Evolutionary conservation across 2,113 vertebrate species (phyloP).

Genomic region (Dasyprocta punctata): DNA sequence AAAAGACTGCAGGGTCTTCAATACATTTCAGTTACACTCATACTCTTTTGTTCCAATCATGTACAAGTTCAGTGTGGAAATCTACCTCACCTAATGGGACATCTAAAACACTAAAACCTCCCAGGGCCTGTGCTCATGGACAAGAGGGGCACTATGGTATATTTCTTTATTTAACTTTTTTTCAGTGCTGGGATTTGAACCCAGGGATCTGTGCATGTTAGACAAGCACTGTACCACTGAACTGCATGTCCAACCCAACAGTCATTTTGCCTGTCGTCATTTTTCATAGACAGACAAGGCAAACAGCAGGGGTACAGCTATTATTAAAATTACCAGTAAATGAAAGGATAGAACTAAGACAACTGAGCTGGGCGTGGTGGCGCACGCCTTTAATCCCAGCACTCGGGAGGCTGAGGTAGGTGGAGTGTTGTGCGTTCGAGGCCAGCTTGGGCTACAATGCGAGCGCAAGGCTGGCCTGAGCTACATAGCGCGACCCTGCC

Average conservation of each 20-base stretch:
- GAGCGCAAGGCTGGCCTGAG: too few species aligned
- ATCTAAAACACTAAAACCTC: background rate
- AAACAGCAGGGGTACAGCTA: background rate
- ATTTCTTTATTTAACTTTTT: background rate
- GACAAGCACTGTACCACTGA: background rate
- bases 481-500: too few species aligned
- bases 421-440: too few species aligned
- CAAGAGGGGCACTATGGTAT: background rate
- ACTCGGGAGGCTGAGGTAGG: too few species aligned
- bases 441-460: too few species aligned
- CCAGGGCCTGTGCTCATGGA: background rate
- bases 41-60: background rate
- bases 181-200: background rate
- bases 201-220: background rate
- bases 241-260: background rate
- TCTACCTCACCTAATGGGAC: background rate
- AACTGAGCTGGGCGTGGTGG: too few species aligned
- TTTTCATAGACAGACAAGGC: background rate
- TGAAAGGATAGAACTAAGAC: background rate
- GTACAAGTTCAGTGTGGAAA: background rate
- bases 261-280: background rate
- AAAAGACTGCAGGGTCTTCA: slow-evolving; percentile 45
- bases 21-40: background rate
- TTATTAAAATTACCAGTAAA: background rate
- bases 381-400: too few species aligned